Evolutionary conservation across 2,113 vertebrate species (phyloP).

Genomic region (Mohoua ochrocephala): DNA sequence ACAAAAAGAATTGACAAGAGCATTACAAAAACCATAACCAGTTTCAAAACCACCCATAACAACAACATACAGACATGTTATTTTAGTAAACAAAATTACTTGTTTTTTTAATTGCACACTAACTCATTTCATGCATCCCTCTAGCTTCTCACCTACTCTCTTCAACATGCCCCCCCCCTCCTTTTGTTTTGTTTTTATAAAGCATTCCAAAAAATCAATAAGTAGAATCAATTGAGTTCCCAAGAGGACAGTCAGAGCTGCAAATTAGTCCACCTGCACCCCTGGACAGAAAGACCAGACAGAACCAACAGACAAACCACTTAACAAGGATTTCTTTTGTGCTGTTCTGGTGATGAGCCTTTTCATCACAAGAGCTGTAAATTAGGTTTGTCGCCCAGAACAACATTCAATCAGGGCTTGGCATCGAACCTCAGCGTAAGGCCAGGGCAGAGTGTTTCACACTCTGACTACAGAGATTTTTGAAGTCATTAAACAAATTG

Average conservation of each 20-base stretch:
- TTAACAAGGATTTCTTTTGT: background rate
- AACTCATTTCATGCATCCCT: background rate
- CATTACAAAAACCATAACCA: background rate
- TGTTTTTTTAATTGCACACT: background rate
- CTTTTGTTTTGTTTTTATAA: background rate
- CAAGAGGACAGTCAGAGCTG: background rate
- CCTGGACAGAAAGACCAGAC: background rate
- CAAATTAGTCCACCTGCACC: constrained; percentile 15
- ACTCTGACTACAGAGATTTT: background rate
- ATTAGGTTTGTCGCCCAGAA: background rate
- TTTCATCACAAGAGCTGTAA: background rate
- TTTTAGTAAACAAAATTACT: background rate
- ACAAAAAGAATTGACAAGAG: background rate
- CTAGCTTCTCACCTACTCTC: background rate
- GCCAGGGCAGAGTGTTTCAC: background rate
- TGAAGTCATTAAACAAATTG: background rate
- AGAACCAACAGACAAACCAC: background rate
- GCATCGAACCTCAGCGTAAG: background rate
- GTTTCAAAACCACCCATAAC: background rate
- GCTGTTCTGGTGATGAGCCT: background rate
- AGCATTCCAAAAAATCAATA: background rate
- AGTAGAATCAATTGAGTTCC: background rate
- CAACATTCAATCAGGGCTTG: background rate
- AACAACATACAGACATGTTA: background rate
- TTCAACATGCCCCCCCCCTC: background rate